These are phyloP conservation scores for Sula dactylatra DNA, from an alignment of 2,113 vertebrate species.

Conservation along the genomic window DNA sequence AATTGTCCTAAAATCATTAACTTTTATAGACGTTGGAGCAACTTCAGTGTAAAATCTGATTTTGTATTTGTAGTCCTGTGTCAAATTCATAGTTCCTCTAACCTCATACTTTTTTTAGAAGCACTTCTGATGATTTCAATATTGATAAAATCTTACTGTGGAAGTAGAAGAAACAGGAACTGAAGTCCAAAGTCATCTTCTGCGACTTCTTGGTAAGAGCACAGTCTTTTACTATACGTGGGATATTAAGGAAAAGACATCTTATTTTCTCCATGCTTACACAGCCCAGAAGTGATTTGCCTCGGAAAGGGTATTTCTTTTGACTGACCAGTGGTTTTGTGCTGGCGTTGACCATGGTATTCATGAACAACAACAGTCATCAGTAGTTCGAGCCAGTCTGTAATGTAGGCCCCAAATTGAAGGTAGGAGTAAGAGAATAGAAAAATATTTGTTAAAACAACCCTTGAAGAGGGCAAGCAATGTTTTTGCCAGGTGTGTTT, in stretches of 20 bases:
- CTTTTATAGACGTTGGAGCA: neutral
- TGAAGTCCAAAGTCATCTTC: neutral
- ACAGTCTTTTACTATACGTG: neutral
- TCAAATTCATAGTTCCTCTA: neutral
- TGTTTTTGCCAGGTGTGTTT: neutral
- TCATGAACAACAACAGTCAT: neutral
- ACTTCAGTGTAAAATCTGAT: neutral
- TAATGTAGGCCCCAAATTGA: neutral
- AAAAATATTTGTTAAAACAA: neutral
- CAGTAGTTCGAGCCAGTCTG: neutral
- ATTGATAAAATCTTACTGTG: neutral
- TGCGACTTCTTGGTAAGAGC: neutral
- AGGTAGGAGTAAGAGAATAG: neutral
- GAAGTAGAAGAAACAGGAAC: neutral
- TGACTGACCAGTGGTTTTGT: neutral
- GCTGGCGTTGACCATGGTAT: neutral
- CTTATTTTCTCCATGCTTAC: neutral
- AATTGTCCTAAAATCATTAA: neutral
- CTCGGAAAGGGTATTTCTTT: neutral
- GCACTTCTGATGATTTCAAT: neutral
- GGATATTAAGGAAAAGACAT: neutral
- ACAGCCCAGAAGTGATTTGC: neutral
- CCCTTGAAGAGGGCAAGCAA: neutral
- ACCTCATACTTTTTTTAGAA: neutral
- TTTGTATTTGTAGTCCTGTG: neutral